Base-by-base conservation (phyloP, 2,797 vertebrate genomes). In the Macrochelys suwanniensis region DNA sequence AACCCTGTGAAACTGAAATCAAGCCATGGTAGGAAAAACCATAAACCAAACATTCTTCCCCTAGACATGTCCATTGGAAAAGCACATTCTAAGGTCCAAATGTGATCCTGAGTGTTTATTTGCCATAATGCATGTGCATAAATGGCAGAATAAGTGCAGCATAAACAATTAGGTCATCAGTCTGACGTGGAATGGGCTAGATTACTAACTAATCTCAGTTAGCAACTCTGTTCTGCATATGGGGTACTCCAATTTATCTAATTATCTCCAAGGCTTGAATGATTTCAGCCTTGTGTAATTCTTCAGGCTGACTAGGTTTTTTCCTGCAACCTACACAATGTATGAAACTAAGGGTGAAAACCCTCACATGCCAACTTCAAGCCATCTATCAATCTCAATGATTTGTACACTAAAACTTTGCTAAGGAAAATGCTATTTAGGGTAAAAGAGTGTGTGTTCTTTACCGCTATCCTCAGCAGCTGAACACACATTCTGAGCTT, bases 121-220 rank as follows among this genome's bases (percentile, higher is more conserved):
- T 93, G 89, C 45, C 68, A 78, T 31, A 84, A 92, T 33, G 86
- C 74, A 93, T 23, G 91, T 12, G 91, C 82, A 95, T 47, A 80
- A 80, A 53, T 51, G 78, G 45, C 80, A 83, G 86, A 79, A 95
- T 85, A 91, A 88, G 89, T 7, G 54, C 84, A 92, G 80, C 87
- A 56, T 25, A 65, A 93, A 81, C 56, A 77, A 65, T 4, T 13
- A 74, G 74, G 33, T 84, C 45, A 59, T 56, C 5, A 45, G 57
- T 80, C 21, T 86, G 25, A 5, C 86, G 54, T 2, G 11, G 79
- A 87, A 88, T 7, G 26, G 71, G 31, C 23, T 54, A 49, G 8
- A 42, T 33, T 57, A 71, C 5, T 56, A 84, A 89, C 56, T 47
- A 84, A 68, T 31, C 10, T 71, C 37, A 57, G 33, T 81, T 45